Conservation (phyloP, 2,797 vertebrate genomes). For the Siniperca scherzeri region DNA sequence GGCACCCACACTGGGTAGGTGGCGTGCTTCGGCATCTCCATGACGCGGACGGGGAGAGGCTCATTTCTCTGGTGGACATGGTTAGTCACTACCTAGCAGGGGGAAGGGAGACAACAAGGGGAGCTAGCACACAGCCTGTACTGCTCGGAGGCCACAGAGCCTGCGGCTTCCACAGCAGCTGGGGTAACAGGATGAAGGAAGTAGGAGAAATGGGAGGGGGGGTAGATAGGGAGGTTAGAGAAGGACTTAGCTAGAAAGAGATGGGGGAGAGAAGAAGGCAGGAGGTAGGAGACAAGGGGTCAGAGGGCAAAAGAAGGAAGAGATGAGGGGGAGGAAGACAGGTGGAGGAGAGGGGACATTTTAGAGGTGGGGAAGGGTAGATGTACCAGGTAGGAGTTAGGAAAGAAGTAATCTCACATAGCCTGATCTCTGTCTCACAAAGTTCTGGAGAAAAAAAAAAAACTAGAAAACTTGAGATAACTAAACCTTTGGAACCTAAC, state of each 20-base stretch:
- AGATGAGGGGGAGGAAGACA: conserved; percentile 13
- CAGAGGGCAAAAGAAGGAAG: conserved; percentile 20
- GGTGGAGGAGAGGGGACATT: conserved; percentile 18
- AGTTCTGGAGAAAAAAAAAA: conserved; percentile 26
- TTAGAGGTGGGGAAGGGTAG: conserved; percentile 15
- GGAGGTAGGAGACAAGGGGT: conserved; percentile 30
- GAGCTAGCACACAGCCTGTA: conserved; percentile 87
- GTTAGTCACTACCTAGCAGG: conserved; percentile 91
- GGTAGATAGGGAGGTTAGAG: conserved; percentile 44
- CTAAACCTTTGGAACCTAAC: conserved; percentile 9
- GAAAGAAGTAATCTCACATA: conserved; percentile 61
- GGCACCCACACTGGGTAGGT: conserved; percentile 91
- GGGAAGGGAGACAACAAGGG: conserved; percentile 90
- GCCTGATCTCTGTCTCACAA: conserved; percentile 56
- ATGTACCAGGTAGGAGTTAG: conserved; percentile 33
- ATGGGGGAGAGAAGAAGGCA: conserved; percentile 20
- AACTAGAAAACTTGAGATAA: background rate
- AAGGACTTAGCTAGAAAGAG: conserved; percentile 55
- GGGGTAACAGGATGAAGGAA: conserved; percentile 64
- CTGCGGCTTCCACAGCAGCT: conserved; percentile 78
- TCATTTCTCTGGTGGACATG: conserved; percentile 88
- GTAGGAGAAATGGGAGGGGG: conserved; percentile 40
- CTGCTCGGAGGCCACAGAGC: conserved; percentile 80
- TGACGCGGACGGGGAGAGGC: conserved; percentile 86
- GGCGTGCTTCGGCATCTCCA: conserved; percentile 90